A percentile compares a stretch with the other conserved stretches of the same genome.
Conservation (phyloP, 2,888 invertebrate species). For the Rutpela maculata region DNA sequence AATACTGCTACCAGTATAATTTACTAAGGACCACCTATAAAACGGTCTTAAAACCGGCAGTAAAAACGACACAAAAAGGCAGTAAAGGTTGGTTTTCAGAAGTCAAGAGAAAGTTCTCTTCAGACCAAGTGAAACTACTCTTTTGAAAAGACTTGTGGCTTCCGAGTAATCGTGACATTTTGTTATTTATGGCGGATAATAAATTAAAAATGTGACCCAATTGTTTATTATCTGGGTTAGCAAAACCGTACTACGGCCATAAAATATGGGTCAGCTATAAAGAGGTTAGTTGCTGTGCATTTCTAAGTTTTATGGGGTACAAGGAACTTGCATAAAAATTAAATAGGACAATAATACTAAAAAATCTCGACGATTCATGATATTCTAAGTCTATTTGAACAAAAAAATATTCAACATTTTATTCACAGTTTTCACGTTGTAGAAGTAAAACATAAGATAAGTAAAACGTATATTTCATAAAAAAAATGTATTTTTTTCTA, state of each 20-base stretch:
- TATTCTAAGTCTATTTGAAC: too few species aligned
- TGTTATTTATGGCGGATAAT: not conserved
- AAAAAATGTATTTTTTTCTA: too few species aligned
- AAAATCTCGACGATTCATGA: too few species aligned
- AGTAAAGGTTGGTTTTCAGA: conserved; percentile 31
- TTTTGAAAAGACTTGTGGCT: conserved; percentile 30
- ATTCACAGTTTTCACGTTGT: too few species aligned
- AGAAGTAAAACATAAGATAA: too few species aligned
- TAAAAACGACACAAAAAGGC: conserved; percentile 1
- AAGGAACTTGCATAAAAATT: too few species aligned
- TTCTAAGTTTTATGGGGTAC: too few species aligned
- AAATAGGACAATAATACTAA: too few species aligned
- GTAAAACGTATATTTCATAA: too few species aligned
- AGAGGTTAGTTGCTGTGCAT: too few species aligned
- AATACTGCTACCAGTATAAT: not conserved
- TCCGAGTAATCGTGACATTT: conserved; percentile 17
- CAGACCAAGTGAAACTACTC: conserved; percentile 13
- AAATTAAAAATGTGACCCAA: conserved; percentile 22
- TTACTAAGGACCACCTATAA: not conserved
- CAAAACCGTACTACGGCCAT: not conserved
- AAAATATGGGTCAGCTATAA: conserved; percentile 18
- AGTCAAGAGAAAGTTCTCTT: conserved; percentile 26
- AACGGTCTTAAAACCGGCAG: not conserved
- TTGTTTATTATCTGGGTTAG: conserved; percentile 26
- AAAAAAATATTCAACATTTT: too few species aligned